Conservation (phyloP, 2,888 invertebrate genomes). For the Heliothis peltigera region DNA sequence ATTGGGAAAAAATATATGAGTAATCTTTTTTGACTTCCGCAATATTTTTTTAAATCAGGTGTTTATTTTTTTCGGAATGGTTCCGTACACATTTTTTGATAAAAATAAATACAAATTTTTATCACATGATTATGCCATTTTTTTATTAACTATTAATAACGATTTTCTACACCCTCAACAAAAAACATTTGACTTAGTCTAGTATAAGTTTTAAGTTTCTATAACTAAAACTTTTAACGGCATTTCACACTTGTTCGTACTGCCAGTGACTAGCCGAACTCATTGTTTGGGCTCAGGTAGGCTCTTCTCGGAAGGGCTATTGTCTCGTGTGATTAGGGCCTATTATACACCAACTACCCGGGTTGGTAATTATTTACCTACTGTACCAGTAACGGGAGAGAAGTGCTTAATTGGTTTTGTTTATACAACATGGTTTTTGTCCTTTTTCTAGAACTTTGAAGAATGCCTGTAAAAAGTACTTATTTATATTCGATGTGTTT, state of each 20-base stretch:
- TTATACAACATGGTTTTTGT: slow-evolving; percentile 21
- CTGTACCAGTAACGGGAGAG: slow-evolving; percentile 39
- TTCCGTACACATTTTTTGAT: neutral
- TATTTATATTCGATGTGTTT: neutral
- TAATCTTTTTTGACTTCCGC: slow-evolving; percentile 23
- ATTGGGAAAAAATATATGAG: slow-evolving; percentile 42
- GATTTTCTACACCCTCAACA: too few relatives aligned
- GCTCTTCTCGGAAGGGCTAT: slow-evolving; percentile 69
- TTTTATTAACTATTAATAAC: too few relatives aligned
- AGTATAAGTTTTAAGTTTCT: slow-evolving; percentile 13
- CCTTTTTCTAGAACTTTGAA: neutral
- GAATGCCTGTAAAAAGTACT: neutral
- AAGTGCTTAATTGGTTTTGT: slow-evolving; percentile 37
- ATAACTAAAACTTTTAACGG: slow-evolving; percentile 42
- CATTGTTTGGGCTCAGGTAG: slow-evolving; percentile 70
- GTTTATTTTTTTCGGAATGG: neutral
- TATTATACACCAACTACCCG: slow-evolving; percentile 40
- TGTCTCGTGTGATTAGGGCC: slow-evolving; percentile 71
- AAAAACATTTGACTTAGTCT: too few relatives aligned
- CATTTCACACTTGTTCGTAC: slow-evolving; percentile 47
- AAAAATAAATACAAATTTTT: too few relatives aligned
- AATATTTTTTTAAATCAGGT: neutral
- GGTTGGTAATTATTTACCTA: slow-evolving; percentile 58
- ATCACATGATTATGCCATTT: too few relatives aligned
- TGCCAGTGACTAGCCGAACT: slow-evolving; percentile 54